Conservation (phyloP, 2,797 vertebrate genomes). For the Distichodus sexfasciatus region DNA sequence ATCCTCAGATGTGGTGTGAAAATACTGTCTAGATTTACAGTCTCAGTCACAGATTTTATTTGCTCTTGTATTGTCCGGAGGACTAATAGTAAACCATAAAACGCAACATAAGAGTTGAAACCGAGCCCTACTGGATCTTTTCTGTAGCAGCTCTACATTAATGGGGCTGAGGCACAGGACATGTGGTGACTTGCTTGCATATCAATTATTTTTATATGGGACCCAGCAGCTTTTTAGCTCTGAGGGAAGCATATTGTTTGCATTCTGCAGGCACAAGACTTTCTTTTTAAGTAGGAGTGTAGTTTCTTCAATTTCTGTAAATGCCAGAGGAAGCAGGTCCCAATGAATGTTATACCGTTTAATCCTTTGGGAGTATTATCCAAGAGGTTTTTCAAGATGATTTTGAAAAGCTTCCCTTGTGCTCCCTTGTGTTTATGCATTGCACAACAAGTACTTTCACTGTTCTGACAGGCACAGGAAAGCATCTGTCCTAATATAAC, state of each 20-base stretch:
- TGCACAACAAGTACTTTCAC: no score
- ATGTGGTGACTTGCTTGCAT: no score
- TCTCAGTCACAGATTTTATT: conserved; percentile 59
- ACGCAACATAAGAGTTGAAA: conserved; percentile 59
- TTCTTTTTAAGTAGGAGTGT: no score
- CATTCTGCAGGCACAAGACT: no score
- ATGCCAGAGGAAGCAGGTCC: background rate
- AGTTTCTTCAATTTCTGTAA: background rate
- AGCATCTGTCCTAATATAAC: no score
- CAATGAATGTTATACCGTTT: background rate
- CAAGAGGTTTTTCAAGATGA: background rate
- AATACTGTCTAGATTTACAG: conserved; percentile 58
- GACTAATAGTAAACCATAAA: conserved; percentile 61
- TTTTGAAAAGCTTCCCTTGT: background rate
- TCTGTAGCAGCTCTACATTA: conserved; percentile 26
- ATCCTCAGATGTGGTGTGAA: background rate
- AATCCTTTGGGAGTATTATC: no score
- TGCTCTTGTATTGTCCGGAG: conserved; percentile 44
- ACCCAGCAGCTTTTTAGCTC: no score
- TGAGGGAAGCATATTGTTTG: no score
- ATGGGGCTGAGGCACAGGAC: background rate
- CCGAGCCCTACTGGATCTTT: conserved; percentile 48
- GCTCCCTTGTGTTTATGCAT: no score
- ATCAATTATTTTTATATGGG: no score
- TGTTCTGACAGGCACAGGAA: no score